These are phyloP conservation scores for Heteromyza rotundicornis DNA, from an alignment of 2,888 invertebrate genomes.

Conservation along the genomic window DNA sequence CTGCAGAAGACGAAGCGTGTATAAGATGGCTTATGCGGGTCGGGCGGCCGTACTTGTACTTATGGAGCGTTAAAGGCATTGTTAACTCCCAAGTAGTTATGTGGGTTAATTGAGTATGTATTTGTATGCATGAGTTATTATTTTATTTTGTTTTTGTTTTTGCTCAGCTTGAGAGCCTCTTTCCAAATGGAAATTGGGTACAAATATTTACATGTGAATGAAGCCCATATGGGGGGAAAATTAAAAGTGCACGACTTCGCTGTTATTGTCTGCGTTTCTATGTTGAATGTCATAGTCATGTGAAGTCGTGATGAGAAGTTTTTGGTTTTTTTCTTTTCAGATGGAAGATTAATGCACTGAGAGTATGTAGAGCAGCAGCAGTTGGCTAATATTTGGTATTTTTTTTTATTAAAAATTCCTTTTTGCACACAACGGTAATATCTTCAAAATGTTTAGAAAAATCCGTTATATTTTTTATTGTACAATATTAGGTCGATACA, in stretches of 20 bases:
- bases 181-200: not conserved
- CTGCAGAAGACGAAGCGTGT: too few species aligned
- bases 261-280: not conserved
- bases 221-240: not conserved
- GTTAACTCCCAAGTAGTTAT: too few species aligned
- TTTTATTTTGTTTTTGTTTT: not conserved
- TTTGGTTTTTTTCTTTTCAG: too few species aligned
- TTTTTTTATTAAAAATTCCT: too few species aligned
- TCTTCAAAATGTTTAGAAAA: too few species aligned
- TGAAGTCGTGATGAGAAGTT: slow-evolving; percentile 1
- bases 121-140: not conserved
- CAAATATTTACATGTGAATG: not conserved
- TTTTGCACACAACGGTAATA: too few species aligned
- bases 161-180: not conserved
- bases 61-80: too few species aligned
- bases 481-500: too few species aligned
- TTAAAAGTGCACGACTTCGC: not conserved
- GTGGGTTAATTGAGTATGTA: not conserved
- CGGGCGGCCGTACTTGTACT: too few species aligned
- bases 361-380: not conserved
- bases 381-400: too few species aligned
- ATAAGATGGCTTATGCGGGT: too few species aligned
- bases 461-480: too few species aligned
- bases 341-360: not conserved
- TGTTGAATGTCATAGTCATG: not conserved